These are phyloP conservation scores for Alectura lathami DNA, from an alignment of 2,113 vertebrate species.

Conservation along the genomic window DNA sequence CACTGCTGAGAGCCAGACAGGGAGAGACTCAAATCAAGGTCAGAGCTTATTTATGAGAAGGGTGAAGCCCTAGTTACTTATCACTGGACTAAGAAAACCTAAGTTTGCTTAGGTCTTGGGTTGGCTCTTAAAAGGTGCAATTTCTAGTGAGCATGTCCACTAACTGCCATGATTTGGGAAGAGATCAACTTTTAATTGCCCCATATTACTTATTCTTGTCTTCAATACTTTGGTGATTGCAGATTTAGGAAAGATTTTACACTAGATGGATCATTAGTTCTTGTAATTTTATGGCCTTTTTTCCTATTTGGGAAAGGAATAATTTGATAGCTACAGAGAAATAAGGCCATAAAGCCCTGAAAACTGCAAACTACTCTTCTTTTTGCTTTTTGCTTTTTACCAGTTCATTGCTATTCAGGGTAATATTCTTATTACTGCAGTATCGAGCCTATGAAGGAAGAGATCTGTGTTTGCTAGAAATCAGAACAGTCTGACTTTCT, in stretches of 20 bases:
- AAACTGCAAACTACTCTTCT: neutral
- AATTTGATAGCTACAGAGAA: neutral
- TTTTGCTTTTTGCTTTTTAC: neutral
- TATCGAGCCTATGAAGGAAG: neutral
- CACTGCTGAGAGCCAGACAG: neutral
- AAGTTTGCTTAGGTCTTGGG: neutral
- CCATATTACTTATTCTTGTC: neutral
- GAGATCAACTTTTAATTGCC: neutral
- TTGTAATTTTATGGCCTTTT: neutral
- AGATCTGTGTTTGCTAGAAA: neutral
- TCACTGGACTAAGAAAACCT: neutral
- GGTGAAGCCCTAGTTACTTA: neutral
- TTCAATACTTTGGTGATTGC: neutral
- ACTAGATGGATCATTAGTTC: neutral
- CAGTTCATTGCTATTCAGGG: neutral
- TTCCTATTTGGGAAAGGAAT: neutral
- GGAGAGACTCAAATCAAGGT: neutral
- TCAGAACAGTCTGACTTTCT: neutral
- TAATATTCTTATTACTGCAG: neutral
- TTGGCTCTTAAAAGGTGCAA: neutral
- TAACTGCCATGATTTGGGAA: neutral
- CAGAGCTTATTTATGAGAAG: neutral
- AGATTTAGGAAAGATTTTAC: neutral
- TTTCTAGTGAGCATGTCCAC: neutral
- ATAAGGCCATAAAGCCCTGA: neutral